A percentile compares a stretch with the other conserved stretches of the same genome.
These are phyloP conservation scores for Mimas tiliae DNA, from an alignment of 2,888 invertebrate species.

Conservation along the genomic window DNA sequence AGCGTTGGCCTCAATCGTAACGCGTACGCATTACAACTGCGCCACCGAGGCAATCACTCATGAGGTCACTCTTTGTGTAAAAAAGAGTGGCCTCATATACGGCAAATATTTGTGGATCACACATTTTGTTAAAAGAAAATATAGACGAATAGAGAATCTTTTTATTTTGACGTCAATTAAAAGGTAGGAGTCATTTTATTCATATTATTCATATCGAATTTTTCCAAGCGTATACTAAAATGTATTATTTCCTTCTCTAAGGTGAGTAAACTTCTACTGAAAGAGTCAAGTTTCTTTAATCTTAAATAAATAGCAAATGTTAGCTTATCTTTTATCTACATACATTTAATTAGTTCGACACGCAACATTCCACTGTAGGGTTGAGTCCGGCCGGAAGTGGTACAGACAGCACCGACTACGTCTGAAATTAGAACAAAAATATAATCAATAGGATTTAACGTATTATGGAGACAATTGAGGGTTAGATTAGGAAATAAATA, in stretches of 20 bases:
- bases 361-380: neutral
- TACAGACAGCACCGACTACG: conserved; percentile 2
- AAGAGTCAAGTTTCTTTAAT: neutral
- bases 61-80: too few species aligned
- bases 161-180: too few species aligned
- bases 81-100: too few species aligned
- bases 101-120: too few species aligned
- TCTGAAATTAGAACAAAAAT: conserved; percentile 14
- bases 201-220: too few species aligned
- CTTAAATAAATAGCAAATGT: neutral
- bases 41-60: too few species aligned
- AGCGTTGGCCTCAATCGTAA: too few species aligned
- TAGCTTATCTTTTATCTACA: neutral
- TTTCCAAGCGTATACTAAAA: neutral
- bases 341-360: neutral
- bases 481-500: too few species aligned
- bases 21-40: too few species aligned
- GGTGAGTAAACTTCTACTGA: neutral
- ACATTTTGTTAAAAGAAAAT: too few species aligned
- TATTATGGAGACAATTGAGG: neutral
- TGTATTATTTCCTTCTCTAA: neutral
- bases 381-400: neutral
- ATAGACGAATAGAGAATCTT: too few species aligned
- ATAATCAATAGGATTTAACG: neutral
- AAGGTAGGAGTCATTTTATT: too few species aligned